Evolutionary conservation across 2,797 vertebrate species (phyloP), one percentile per base, ranked within the genome.

Genomic region (Kryptolebias ocellatus): DNA sequence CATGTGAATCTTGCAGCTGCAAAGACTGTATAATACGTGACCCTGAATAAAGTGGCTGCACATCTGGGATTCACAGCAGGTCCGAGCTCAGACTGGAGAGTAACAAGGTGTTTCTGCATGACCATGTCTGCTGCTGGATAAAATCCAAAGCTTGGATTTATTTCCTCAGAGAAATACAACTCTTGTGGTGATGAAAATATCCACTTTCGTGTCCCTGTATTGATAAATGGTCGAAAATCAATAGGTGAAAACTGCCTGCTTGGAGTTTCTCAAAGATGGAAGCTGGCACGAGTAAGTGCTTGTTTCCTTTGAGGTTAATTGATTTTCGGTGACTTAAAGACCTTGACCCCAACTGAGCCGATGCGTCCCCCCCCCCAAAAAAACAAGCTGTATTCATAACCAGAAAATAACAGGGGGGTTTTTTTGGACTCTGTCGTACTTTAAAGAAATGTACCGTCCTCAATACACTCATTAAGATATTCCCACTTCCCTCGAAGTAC

Each of bases 381-480:
- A 61, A 39, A 60, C 5, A 49, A 63, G 31, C 31, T 71, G 7
- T 42, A 20, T 56, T 11, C 56, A 56, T 56, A 45, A 44, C 31
- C 34, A 45, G 12, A 28, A 27, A 24, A 74, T 10, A 60, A 67
- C 49, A 2, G 20, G 20, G 20, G 20, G 20, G 20, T 28, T 49
- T 58, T 27, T 5, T 49, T 12, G 20, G 20, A 24, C 7, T 39
- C 10, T 18, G 37, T 37, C 15, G 12, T 53, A n/a, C 28, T 31
- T 58, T 49, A 47, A 68, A 71, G 39, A 55, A 52, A 42, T 18
- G 7, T 27, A 4, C 31, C 55, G 9, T 31, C 54, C 42, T 74
- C 60, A 51, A 49, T 54, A 54, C 29, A 39, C 58, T 78, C 58
- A 78, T 83, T 74, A 78, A 67, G 47, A 29, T 51, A 69, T 83